phyloP scores from a whole-genome alignment of 64 coral and sea anemone genomes.

The Montipora cactus region DNA sequence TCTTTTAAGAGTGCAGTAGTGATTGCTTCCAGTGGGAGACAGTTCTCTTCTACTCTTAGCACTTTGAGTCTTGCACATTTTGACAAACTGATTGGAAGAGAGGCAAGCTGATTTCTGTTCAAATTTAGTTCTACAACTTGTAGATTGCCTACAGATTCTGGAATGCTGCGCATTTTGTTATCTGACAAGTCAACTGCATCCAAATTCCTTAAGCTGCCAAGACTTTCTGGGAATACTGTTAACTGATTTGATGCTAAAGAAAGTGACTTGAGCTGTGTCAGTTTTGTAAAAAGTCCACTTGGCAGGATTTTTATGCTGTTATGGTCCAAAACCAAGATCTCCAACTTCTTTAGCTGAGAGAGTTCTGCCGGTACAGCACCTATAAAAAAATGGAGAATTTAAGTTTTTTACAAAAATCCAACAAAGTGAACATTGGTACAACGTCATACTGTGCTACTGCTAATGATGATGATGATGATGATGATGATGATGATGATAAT shows the following conservation, averaged over 20 bases:
- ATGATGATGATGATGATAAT: too few relatives aligned
- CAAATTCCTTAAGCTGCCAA: constrained; percentile 74
- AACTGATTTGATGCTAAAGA: constrained; percentile 87
- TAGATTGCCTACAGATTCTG: constrained; percentile 69
- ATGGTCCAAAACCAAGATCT: constrained; percentile 77
- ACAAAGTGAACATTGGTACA: too few relatives aligned
- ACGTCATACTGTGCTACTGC: too few relatives aligned
- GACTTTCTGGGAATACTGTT: constrained; percentile 78
- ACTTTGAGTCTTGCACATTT: constrained; percentile 89
- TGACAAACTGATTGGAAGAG: constrained; percentile 43
- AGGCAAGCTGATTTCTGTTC: constrained; percentile 85
- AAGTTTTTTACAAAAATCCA: too few relatives aligned
- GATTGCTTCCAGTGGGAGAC: constrained; percentile 76
- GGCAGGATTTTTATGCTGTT: constrained; percentile 74
- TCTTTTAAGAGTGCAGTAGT: constrained; percentile 73
- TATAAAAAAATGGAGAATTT: neutral
- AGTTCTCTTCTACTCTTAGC: constrained; percentile 89
- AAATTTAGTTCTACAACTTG: constrained; percentile 91
- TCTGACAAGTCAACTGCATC: constrained; percentile 88
- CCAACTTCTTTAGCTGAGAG: constrained; percentile 78
- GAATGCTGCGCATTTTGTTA: constrained; percentile 82
- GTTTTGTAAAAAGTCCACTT: constrained; percentile 71
- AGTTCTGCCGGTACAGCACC: constrained; percentile 84
- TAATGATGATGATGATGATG: too few relatives aligned
- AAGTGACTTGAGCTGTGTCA: constrained; percentile 75